Evolutionary conservation across 1,140 invertebrate species (phyloP), one percentile per base, ranked within the genome.

Genomic region (Colletes latitarsis): DNA sequence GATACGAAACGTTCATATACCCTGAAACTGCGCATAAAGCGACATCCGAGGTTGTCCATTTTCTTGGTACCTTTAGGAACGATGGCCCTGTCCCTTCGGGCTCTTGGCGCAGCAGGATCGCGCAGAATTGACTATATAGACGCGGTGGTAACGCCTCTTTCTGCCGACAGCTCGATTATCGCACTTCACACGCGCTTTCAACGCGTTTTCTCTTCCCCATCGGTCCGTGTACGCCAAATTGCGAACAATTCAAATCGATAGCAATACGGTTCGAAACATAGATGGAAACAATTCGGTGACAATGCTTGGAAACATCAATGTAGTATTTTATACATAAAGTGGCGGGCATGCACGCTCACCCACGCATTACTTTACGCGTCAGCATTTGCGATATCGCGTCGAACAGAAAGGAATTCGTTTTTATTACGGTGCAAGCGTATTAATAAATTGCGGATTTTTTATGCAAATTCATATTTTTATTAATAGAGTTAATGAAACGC

Each of bases 11-110:
- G 86, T 87, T 92, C 89, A 90, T 92, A 76, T 90, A 88, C 77
- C 87, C 88, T 82, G 85, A 92, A 92, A 92, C 92, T 89, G 83
- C 87, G 78, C 78, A 77, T 90, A 91, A 91, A 86, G 70, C 81
- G 53, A 69, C 43, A 43, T 57, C 39, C 76, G 12, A 84, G 82
- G 82, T 87, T 88, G 86, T 89, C 89, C 83, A 72, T 74, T 85
- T 69, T 66, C 67, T 87, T 87, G 80, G 85, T 91, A 71, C 81
- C 69, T 91, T 89, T 88, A 88, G 73, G 78, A 76, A 41, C 52
- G 30, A 12, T 53, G 6, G 30, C 9, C 30, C 12, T 55, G n/a
- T 6, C 66, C 30, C 57, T 60, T 6, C 15, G n/a, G 43, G 12
- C 41, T 84, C 30, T 30, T 69, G 46, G 46, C 82, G 41, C 83